A percentile compares a stretch with the other conserved stretches of the same genome.
Evolutionary conservation across 2,797 vertebrate genomes (phyloP).

Genomic region (Sphaeramia orbicularis): DNA sequence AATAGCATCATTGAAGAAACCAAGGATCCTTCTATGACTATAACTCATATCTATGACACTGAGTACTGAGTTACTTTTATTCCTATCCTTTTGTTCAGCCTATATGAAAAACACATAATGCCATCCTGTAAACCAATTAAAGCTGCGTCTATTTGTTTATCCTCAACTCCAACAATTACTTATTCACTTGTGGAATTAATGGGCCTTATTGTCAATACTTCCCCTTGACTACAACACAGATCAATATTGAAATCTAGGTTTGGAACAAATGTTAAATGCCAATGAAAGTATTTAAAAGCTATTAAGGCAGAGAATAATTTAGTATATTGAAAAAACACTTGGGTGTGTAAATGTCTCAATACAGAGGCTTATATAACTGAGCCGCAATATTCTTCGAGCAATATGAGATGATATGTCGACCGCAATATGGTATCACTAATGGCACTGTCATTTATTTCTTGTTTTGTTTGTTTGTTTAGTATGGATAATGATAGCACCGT

Average conservation of each 20-base stretch:
- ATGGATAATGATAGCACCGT: conserved; percentile 13
- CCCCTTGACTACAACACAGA: conserved; percentile 3
- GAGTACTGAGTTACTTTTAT: too few species aligned
- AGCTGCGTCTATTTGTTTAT: conserved; percentile 9
- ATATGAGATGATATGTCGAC: conserved; percentile 23
- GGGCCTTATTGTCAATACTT: conserved; percentile 36
- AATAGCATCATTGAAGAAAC: too few species aligned
- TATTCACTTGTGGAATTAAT: conserved; percentile 53
- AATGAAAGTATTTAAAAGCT: conserved; percentile 44
- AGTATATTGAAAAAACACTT: conserved; percentile 28
- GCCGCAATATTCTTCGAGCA: conserved; percentile 24
- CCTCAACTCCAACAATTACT: conserved; percentile 26
- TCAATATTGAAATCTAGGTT: conserved; percentile 52
- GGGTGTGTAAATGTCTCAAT: conserved; percentile 28
- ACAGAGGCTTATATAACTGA: conserved; percentile 34
- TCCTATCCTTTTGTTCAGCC: not conserved
- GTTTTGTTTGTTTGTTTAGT: conserved; percentile 33
- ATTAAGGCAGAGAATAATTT: conserved; percentile 29
- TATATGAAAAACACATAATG: not conserved
- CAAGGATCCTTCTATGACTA: too few species aligned
- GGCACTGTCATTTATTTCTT: conserved; percentile 3
- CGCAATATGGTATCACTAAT: conserved; percentile 27
- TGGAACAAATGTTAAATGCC: conserved; percentile 39
- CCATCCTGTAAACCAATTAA: not conserved
- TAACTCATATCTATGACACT: too few species aligned